phyloP scores from a whole-genome alignment of 2,113 vertebrate genomes.

The Malurus cyaneus region DNA sequence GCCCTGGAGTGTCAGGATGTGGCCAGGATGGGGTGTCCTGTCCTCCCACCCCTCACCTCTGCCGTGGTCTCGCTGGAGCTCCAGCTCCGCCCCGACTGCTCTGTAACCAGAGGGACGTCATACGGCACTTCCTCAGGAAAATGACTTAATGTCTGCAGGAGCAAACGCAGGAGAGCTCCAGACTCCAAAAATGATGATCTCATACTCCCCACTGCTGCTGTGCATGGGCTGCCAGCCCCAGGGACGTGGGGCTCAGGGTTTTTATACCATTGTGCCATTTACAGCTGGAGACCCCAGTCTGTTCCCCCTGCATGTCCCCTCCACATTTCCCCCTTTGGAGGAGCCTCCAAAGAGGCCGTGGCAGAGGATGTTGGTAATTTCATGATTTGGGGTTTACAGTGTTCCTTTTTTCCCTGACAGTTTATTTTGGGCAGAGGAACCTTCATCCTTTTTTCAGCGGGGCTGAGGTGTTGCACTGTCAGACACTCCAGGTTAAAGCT shows the following conservation, averaged over 20 bases:
- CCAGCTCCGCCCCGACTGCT: not conserved
- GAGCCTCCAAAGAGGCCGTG: no score
- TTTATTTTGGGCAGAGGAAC: not conserved
- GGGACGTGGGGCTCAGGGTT: not conserved
- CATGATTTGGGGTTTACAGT: not conserved
- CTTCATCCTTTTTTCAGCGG: not conserved
- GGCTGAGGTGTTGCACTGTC: not conserved
- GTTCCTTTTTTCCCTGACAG: not conserved
- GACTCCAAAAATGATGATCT: slow-evolving; percentile 35
- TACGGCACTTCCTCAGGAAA: slow-evolving; percentile 48
- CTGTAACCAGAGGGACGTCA: slow-evolving; percentile 17
- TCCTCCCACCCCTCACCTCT: not conserved
- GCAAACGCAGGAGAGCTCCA: not conserved
- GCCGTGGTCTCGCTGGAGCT: not conserved
- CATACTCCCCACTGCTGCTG: not conserved
- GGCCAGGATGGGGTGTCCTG: not conserved
- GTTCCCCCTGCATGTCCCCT: not conserved
- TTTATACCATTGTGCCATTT: not conserved
- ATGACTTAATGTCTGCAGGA: slow-evolving; percentile 61
- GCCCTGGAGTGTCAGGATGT: not conserved
- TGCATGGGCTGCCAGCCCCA: slow-evolving; percentile 4
- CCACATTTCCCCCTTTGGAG: rapidly evolving
- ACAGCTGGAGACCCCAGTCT: not conserved
- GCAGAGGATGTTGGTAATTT: not conserved
- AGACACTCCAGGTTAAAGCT: rapidly evolving